Percentiles rank a stretch among this genome's conserved stretches.
phyloP scores from a whole-genome alignment of 30 jellyfish, hydroid and myxozoan species.

The Turritopsis rubra region DNA sequence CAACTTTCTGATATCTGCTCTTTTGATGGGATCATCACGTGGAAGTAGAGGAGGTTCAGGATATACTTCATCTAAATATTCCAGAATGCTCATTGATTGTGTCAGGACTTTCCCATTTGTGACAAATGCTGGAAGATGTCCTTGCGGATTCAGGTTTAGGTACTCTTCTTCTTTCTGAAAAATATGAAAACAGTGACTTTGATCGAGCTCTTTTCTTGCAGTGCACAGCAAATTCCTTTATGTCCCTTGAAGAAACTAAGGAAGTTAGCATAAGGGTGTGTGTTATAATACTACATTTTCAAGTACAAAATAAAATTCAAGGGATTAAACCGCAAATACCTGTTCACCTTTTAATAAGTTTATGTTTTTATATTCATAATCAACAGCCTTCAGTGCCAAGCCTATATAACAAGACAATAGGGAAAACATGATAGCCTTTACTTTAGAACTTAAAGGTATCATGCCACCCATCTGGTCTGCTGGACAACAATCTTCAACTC shows the following conservation, averaged over 20 bases:
- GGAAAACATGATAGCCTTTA: too few species aligned
- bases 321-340: slow-evolving; percentile 36
- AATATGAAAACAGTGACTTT: too few species aligned
- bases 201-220: not conserved
- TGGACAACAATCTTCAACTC: too few species aligned
- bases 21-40: slow-evolving; percentile 44
- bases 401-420: slow-evolving; percentile 46
- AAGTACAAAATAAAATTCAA: too few species aligned
- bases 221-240: not conserved
- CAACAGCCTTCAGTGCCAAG: slow-evolving; percentile 77
- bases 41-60: slow-evolving; percentile 72
- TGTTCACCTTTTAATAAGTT: slow-evolving; percentile 88
- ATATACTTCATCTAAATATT: slow-evolving; percentile 81
- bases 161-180: slow-evolving; percentile 62
- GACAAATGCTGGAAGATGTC: slow-evolving; percentile 66
- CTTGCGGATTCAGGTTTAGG: slow-evolving; percentile 62
- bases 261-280: not conserved
- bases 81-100: slow-evolving; percentile 82
- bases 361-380: slow-evolving; percentile 72
- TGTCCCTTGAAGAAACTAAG: not conserved
- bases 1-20: slow-evolving; percentile 61
- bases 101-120: slow-evolving; percentile 62
- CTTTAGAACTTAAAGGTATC: too few species aligned
- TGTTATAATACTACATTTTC: not conserved
- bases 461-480: too few species aligned